A percentile compares a stretch with the other conserved stretches of the same genome.
Evolutionary conservation across 2,113 vertebrate species (phyloP).

Genomic region (Anoura caudifer): DNA sequence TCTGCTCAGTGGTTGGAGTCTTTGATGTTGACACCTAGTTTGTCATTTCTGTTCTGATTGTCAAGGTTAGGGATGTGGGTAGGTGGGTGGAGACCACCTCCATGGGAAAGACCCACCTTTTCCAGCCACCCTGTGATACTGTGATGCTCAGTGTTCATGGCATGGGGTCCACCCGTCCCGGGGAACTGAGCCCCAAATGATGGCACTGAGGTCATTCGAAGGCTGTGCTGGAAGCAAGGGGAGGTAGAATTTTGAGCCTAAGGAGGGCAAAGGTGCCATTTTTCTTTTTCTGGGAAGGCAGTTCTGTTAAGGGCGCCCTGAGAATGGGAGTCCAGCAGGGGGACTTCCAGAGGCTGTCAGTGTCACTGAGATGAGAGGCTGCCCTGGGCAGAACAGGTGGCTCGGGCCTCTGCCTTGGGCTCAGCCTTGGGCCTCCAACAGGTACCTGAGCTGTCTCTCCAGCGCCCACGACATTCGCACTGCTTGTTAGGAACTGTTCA

Average conservation of each 20-base stretch:
- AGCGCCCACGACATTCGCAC: not conserved
- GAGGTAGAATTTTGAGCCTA: not conserved
- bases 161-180: not conserved
- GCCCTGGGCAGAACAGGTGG: not conserved
- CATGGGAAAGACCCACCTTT: not conserved
- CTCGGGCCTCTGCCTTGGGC: not conserved
- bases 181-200: not conserved
- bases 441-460: not conserved
- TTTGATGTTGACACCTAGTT: not conserved
- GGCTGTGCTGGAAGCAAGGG: not conserved
- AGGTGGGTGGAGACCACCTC: not conserved
- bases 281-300: not conserved
- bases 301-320: not conserved
- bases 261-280: not conserved
- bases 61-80: not conserved
- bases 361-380: not conserved
- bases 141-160: accelerated
- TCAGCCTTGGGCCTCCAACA: not conserved
- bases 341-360: not conserved
- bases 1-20: not conserved
- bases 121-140: not conserved
- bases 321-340: not conserved
- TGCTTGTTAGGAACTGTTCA: constrained; percentile 40
- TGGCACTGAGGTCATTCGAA: not conserved
- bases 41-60: not conserved